phyloP scores from a whole-genome alignment of 1,140 invertebrate genomes.

The Lerema accius region DNA sequence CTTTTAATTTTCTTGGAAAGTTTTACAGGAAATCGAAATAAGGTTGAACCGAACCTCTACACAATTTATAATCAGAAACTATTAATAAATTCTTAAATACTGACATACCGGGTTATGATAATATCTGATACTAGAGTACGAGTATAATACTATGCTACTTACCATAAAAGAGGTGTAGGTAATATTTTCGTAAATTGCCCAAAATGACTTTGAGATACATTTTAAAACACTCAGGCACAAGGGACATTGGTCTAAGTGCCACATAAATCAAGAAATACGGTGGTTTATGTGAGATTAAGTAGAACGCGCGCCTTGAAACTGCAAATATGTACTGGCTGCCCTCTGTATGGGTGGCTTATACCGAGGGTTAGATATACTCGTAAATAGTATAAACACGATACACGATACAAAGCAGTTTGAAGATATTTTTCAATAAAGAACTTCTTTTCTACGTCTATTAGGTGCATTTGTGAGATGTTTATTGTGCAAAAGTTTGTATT shows the following conservation, averaged over 20 bases:
- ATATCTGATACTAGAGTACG: too few relatives aligned
- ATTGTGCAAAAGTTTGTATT: conserved; percentile 23
- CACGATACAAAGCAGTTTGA: conserved; percentile 4
- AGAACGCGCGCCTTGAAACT: conserved; percentile 40
- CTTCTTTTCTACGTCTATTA: neutral
- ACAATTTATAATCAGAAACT: too few relatives aligned
- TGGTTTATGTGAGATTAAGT: conserved; percentile 51
- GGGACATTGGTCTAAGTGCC: conserved; percentile 57
- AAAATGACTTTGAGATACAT: conserved; percentile 46
- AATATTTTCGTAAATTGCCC: conserved; percentile 41
- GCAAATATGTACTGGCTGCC: conserved; percentile 36
- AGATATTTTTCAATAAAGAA: conserved; percentile 5
- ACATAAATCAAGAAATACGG: conserved; percentile 54
- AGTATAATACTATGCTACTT: too few relatives aligned
- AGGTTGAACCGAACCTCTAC: too few relatives aligned
- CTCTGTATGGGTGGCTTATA: conserved; percentile 24
- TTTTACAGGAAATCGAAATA: too few relatives aligned
- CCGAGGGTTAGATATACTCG: conserved; percentile 8
- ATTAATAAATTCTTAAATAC: too few relatives aligned
- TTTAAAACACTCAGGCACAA: conserved; percentile 55
- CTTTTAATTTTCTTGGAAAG: too few relatives aligned
- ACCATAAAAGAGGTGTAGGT: conserved; percentile 22
- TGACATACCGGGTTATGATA: too few relatives aligned
- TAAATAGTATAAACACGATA: too few relatives aligned
- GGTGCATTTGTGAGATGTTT: conserved; percentile 1